A percentile compares a stretch with the other conserved stretches of the same genome.
Conservation (phyloP, 1,140 invertebrate genomes). For the Euwallacea fornicatus region DNA sequence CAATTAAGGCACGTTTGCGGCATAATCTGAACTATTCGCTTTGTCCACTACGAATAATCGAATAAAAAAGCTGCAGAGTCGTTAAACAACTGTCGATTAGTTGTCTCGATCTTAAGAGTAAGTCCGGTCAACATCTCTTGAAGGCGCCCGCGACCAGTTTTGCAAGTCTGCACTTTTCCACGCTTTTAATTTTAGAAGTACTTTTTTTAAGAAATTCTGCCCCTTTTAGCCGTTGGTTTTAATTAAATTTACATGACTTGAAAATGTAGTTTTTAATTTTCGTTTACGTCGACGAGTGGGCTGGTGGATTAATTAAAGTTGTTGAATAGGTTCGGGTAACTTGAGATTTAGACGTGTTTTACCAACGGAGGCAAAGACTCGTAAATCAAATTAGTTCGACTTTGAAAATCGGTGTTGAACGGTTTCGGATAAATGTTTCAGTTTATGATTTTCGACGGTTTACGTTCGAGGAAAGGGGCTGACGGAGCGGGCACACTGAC, state of each 20-base stretch:
- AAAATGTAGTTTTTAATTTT: too few relatives aligned
- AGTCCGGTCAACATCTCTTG: conserved; percentile 26
- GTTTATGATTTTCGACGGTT: too few relatives aligned
- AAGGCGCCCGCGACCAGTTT: conserved; percentile 28
- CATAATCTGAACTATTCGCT: conserved; percentile 13
- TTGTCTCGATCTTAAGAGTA: conserved; percentile 25
- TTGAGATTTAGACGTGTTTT: too few relatives aligned
- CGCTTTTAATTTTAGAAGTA: conserved; percentile 9
- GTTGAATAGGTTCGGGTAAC: too few relatives aligned
- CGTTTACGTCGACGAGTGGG: too few relatives aligned
- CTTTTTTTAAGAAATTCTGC: conserved; percentile 9
- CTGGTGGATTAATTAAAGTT: too few relatives aligned
- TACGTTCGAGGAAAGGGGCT: too few relatives aligned
- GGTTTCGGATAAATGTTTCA: too few relatives aligned
- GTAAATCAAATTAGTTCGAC: too few relatives aligned
- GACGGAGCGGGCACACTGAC: too few relatives aligned
- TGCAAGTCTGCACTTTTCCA: conserved; percentile 28
- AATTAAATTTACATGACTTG: not conserved
- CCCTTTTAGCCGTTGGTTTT: not conserved
- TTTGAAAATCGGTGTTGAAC: too few relatives aligned
- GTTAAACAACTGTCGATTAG: conserved; percentile 31
- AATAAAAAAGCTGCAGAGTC: conserved; percentile 17
- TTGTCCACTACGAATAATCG: conserved; percentile 16
- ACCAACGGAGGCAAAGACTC: too few relatives aligned
- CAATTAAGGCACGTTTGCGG: not conserved